Percentiles rank a stretch among this genome's conserved stretches.
Conservation (phyloP, 2,113 vertebrate genomes). For the Grallaria varia region DNA sequence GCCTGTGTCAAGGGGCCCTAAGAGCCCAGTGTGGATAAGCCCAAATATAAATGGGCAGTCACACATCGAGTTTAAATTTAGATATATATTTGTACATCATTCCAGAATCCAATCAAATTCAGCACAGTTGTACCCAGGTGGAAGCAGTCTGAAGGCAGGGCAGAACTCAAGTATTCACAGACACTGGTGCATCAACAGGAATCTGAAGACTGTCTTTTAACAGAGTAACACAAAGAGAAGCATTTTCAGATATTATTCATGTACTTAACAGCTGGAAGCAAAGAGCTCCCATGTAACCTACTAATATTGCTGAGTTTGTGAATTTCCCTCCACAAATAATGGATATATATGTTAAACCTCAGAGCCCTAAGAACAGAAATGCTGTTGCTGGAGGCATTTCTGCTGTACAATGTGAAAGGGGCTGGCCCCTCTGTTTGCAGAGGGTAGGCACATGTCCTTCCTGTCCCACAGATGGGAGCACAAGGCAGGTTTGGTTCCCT, state of each 20-base stretch:
- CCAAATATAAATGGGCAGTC: background rate
- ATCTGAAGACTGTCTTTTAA: background rate
- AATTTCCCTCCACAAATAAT: background rate
- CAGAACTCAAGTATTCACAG: background rate
- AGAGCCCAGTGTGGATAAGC: background rate
- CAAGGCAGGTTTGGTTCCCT: background rate
- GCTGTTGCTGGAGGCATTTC: background rate
- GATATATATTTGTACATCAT: background rate
- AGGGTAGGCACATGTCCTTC: background rate
- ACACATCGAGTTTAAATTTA: background rate
- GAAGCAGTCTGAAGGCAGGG: background rate
- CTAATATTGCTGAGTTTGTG: background rate
- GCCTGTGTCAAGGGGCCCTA: background rate
- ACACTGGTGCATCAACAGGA: background rate
- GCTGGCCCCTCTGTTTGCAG: background rate
- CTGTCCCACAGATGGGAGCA: rapidly evolving
- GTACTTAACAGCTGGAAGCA: background rate
- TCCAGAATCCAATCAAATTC: background rate
- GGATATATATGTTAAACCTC: background rate
- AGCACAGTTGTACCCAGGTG: background rate
- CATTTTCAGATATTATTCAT: background rate
- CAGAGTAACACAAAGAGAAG: background rate
- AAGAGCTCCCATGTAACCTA: background rate
- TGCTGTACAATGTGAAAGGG: background rate
- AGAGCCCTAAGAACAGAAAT: background rate